Conservation (phyloP, 2,888 invertebrate genomes). For the Hesperia comma region DNA sequence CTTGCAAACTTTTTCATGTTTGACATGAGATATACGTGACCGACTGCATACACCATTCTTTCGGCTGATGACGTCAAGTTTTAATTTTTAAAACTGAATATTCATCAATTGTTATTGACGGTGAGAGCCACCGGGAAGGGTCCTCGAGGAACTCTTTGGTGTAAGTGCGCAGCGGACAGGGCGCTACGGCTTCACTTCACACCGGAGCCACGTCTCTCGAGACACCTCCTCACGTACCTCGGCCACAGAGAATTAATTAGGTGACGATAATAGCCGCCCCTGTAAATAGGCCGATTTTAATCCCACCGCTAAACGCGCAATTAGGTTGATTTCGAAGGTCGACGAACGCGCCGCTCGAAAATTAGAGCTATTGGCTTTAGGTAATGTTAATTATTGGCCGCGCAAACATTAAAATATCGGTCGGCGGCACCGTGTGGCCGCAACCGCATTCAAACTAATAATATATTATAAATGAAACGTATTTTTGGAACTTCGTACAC, state of each 20-base stretch:
- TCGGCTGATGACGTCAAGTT: no score
- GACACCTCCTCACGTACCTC: not conserved
- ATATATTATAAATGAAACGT: not conserved
- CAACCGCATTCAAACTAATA: no score
- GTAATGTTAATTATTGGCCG: not conserved
- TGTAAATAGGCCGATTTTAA: slow-evolving; percentile 1
- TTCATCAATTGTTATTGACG: not conserved
- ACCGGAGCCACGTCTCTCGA: not conserved
- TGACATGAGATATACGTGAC: no score
- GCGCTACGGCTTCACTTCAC: slow-evolving; percentile 4
- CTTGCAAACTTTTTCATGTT: no score
- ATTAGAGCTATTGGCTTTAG: slow-evolving; percentile 1
- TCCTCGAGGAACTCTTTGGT: not conserved
- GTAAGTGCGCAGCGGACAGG: not conserved
- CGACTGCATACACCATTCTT: not conserved
- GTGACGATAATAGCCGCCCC: not conserved
- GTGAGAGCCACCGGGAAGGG: not conserved
- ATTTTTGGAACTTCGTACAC: not conserved
- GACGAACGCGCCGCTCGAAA: not conserved
- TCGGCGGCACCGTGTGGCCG: not conserved
- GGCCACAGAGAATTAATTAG: not conserved
- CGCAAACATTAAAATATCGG: not conserved
- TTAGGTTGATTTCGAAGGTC: not conserved
- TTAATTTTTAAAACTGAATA: not conserved
- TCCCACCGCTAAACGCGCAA: not conserved